A percentile compares a stretch with the other conserved stretches of the same genome.
phyloP scores from a whole-genome alignment of 2,888 invertebrate species.

The Folsomia candida region DNA sequence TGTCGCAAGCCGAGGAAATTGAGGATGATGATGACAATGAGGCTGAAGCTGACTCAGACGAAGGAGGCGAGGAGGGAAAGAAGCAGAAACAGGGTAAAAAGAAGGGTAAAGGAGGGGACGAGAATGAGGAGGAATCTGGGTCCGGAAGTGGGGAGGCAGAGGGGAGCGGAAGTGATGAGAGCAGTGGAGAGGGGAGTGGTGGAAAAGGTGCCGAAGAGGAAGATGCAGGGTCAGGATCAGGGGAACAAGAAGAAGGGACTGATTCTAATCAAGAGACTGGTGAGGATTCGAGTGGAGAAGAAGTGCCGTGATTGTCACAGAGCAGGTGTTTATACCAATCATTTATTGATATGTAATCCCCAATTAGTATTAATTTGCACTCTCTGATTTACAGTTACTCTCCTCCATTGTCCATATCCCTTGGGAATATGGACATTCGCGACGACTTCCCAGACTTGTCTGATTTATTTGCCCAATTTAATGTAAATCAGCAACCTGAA shows the following conservation, averaged over 20 bases:
- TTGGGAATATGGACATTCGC: neutral
- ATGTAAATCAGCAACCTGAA: neutral
- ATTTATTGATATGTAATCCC: no score
- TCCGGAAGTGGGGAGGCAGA: no score
- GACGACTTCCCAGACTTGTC: neutral
- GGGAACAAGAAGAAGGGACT: neutral
- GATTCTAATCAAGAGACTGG: neutral
- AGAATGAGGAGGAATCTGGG: no score
- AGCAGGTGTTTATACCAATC: neutral
- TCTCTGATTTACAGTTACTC: no score
- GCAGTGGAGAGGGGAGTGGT: neutral
- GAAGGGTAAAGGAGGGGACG: no score
- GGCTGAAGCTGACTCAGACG: neutral
- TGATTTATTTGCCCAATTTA: neutral
- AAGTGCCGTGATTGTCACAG: neutral
- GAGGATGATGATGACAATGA: neutral
- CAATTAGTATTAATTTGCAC: neutral
- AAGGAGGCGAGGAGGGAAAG: neutral
- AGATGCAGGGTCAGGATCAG: neutral
- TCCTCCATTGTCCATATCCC: constrained; percentile 1
- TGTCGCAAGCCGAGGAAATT: neutral
- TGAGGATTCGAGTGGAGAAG: neutral
- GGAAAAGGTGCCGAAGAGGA: neutral
- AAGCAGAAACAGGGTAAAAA: neutral
- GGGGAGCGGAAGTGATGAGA: no score